Percentiles rank a stretch among this genome's conserved stretches.
These are phyloP conservation scores for Spialia ferax DNA, from an alignment of 2,888 invertebrate genomes.

Conservation along the genomic window DNA sequence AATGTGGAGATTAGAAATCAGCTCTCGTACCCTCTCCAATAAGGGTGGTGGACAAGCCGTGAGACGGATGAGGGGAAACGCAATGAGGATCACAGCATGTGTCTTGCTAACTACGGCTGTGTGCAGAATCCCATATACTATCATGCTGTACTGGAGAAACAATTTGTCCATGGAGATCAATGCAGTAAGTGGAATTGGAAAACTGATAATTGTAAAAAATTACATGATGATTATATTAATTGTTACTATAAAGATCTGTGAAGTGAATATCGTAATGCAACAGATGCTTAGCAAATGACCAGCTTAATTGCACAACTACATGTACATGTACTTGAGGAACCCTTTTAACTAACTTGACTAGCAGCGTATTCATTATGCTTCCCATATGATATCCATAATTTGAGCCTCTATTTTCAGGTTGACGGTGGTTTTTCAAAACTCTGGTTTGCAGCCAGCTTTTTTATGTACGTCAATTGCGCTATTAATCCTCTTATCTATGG, in stretches of 20 bases:
- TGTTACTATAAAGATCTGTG: too few species aligned
- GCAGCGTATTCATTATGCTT: background rate
- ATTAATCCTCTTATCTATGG: conserved; percentile 93
- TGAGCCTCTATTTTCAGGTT: conserved; percentile 64
- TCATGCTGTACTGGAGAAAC: conserved; percentile 89
- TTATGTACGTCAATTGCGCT: conserved; percentile 91
- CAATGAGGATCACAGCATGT: conserved; percentile 90
- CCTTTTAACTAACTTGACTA: too few species aligned
- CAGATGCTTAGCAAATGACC: too few species aligned
- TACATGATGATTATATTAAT: too few species aligned
- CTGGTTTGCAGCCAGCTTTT: conserved; percentile 90
- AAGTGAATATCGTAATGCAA: too few species aligned
- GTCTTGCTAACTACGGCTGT: conserved; percentile 89
- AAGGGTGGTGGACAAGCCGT: conserved; percentile 88
- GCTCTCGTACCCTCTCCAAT: conserved; percentile 87
- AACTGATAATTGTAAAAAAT: too few species aligned
- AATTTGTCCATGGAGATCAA: conserved; percentile 76
- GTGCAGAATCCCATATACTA: conserved; percentile 92
- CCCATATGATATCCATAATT: too few species aligned
- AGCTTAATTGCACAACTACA: too few species aligned
- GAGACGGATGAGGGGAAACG: conserved; percentile 88
- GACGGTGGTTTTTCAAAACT: conserved; percentile 85
- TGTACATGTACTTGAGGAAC: too few species aligned
- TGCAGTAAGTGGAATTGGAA: conserved; percentile 62
- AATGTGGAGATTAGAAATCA: conserved; percentile 87